These are phyloP conservation scores for Dendrolimus kikuchii DNA, from an alignment of 1,140 invertebrate species.

Conservation along the genomic window DNA sequence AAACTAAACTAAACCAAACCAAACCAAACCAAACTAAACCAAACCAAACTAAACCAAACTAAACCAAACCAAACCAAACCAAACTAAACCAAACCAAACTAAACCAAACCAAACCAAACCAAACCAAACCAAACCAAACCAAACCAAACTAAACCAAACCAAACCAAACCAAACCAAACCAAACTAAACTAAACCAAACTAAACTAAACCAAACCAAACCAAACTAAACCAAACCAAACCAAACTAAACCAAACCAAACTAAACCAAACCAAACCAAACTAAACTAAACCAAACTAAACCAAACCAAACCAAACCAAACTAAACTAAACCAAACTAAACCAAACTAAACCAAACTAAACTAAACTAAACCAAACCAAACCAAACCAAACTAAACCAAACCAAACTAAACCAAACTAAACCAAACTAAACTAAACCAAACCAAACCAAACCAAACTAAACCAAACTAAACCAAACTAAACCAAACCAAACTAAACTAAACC, in stretches of 20 bases:
- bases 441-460: constrained; percentile 13
- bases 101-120: constrained; percentile 8
- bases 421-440: constrained; percentile 18
- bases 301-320: constrained; percentile 36
- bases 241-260: constrained; percentile 37
- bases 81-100: constrained; percentile 39
- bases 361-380: constrained; percentile 38
- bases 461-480: constrained; percentile 16
- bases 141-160: constrained; percentile 1
- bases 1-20: constrained; percentile 13
- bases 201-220: background rate
- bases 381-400: constrained; percentile 25
- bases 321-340: constrained; percentile 41
- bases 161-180: constrained; percentile 9
- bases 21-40: constrained; percentile 39
- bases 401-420: constrained; percentile 4
- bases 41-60: constrained; percentile 35
- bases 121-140: no score
- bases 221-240: constrained; percentile 29
- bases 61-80: constrained; percentile 41
- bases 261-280: constrained; percentile 13
- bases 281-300: constrained; percentile 39
- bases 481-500: constrained; percentile 18
- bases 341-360: no score
- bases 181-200: constrained; percentile 11